Evolutionary conservation across 64 coral and sea anemone species (phyloP).

Genomic region (Platygyra sinensis): DNA sequence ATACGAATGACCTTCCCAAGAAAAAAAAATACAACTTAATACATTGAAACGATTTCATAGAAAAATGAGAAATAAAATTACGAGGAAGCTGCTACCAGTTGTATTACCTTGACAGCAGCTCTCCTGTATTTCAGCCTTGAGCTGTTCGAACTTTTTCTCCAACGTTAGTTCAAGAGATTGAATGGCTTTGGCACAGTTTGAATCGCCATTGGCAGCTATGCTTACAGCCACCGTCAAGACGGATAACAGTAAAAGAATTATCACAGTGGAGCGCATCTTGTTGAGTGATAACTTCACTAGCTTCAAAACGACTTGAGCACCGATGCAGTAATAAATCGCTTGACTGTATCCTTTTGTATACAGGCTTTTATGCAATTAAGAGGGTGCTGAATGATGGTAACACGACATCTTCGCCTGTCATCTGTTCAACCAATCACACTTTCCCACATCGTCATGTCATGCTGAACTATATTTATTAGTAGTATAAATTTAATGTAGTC

Average conservation of each 20-base stretch:
- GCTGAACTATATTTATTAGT: no score
- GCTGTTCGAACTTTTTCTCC: neutral
- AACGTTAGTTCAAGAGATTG: neutral
- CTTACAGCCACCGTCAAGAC: neutral
- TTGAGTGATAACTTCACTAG: no score
- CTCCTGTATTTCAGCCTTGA: neutral
- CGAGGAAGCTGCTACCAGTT: neutral
- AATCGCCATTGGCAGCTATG: neutral
- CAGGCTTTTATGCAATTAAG: no score
- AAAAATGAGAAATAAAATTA: neutral
- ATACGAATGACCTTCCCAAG: neutral
- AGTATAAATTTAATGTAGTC: no score
- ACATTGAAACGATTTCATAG: neutral
- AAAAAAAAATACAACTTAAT: neutral
- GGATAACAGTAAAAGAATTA: neutral
- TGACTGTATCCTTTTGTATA: no score
- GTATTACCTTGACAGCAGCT: neutral
- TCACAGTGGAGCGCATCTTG: neutral
- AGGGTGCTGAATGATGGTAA: no score
- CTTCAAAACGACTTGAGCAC: no score
- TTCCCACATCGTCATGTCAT: no score
- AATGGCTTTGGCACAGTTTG: neutral
- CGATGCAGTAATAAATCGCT: no score
- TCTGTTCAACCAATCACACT: no score
- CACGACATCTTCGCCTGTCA: no score